Base-by-base conservation (phyloP, 2,797 vertebrate species). In the Platyrinchus mystaceus region DNA sequence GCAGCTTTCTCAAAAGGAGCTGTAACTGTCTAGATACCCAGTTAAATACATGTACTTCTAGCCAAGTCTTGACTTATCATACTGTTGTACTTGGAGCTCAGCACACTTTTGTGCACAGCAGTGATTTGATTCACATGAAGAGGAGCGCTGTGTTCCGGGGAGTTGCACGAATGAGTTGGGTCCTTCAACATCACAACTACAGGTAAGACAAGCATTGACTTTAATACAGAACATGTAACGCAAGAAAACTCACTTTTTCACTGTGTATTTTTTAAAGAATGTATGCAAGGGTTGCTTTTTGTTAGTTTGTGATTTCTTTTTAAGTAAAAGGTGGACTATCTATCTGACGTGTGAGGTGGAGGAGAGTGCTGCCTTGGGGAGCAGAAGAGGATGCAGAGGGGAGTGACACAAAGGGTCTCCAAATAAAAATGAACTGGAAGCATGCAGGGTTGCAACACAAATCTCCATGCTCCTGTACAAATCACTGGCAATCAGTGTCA, bases 401-500 rank as follows among this genome's bases (percentile, higher is more conserved):
- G 23, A 85, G 70, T 19, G 64, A 68, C 68, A 85, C 68, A 92
- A 84, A 78, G 39, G 6, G 81, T 71, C 68, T 64, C 68, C 66
- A 90, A 73, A 80, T 30, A 34, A 66, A 91, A 94, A 58, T 4
- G 12, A 89, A 69, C 44, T 21, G 58, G 71, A 41, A 52, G 44
- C 5, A 8, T 18, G 64, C 50, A 81, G 58, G 67, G 62, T 21
- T 81, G 46, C 59, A 47, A 34, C 27, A 81, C 70, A 92, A 86
- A 84, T 30, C 77, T 85, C 71, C 17, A 7, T 1, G 44, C 75
- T 88, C 73, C 63, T 67, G 68, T 94, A 69, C 71, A 87, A 94
- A 76, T 93, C 93, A 93, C 1, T 14, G 62, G 39, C 53, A 90
- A 90, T 94, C 86, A 88, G 34, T 44, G 14, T 89, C 83, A 89